These are phyloP conservation scores for Pseudopodoces humilis DNA, from an alignment of 2,113 vertebrate species.

Conservation along the genomic window DNA sequence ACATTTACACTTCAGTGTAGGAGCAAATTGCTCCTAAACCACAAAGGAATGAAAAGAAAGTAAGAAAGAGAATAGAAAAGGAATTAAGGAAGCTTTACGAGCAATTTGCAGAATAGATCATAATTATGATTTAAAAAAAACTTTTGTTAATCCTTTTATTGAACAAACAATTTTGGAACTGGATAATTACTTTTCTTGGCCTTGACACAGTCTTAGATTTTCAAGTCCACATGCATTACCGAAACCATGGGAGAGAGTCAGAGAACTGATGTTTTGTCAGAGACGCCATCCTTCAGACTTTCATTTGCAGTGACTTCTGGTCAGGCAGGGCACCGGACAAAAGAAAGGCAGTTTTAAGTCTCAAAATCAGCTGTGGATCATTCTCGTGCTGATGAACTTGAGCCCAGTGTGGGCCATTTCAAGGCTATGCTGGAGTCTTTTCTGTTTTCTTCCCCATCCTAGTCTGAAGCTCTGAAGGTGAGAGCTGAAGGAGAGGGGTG, in stretches of 20 bases:
- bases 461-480: background rate
- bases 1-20: background rate
- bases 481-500: background rate
- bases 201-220: background rate
- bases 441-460: background rate
- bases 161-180: background rate
- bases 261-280: background rate
- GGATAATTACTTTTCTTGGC: background rate
- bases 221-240: background rate
- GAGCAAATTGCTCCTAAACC: slow-evolving; percentile 20
- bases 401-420: background rate
- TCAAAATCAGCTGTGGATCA: background rate
- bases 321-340: background rate
- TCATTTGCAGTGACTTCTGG: background rate
- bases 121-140: background rate
- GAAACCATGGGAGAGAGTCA: background rate
- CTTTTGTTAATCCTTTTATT: slow-evolving; percentile 18
- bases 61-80: background rate
- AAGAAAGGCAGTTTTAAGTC: background rate
- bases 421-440: background rate
- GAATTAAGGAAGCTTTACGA: slow-evolving; percentile 4
- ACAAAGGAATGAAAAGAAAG: background rate
- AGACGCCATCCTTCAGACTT: background rate
- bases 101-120: background rate
- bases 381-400: background rate